Evolutionary conservation across 1,140 invertebrate species (phyloP).

Genomic region (Saxidomus purpurata): DNA sequence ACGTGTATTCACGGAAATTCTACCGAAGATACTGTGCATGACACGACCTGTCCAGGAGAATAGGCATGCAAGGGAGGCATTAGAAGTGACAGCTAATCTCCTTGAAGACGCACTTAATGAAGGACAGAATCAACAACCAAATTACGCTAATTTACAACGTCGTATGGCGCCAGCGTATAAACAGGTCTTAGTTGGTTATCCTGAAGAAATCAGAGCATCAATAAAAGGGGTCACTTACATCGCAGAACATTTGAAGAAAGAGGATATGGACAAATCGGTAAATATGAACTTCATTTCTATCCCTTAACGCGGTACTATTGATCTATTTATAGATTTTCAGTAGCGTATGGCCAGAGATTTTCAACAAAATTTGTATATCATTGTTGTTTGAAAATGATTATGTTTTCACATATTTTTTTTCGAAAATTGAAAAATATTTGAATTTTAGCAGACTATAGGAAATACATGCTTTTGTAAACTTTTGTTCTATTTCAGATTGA

Average conservation of each 20-base stretch:
- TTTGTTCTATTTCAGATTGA: slow-evolving; percentile 84
- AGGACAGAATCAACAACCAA: background rate
- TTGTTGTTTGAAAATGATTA: too few relatives aligned
- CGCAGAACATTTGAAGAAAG: slow-evolving; percentile 96
- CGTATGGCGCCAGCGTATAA: slow-evolving; percentile 17
- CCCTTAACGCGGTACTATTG: too few relatives aligned
- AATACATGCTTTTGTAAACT: too few relatives aligned
- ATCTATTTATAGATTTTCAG: too few relatives aligned
- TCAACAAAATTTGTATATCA: too few relatives aligned
- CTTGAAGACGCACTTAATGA: slow-evolving; percentile 84
- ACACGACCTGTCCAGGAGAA: slow-evolving; percentile 78
- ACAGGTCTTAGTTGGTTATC: slow-evolving; percentile 64
- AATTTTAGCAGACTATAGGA: too few relatives aligned
- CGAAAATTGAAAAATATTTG: too few relatives aligned
- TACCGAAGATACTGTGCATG: slow-evolving; percentile 85
- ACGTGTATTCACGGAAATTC: slow-evolving; percentile 85
- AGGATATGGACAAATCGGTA: slow-evolving; percentile 80
- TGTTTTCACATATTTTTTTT: too few relatives aligned
- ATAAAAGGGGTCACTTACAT: slow-evolving; percentile 97
- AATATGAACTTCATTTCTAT: slow-evolving; percentile 91
- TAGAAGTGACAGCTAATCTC: slow-evolving; percentile 90
- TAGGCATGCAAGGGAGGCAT: slow-evolving; percentile 88
- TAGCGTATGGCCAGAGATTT: too few relatives aligned
- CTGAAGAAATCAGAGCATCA: slow-evolving; percentile 94
- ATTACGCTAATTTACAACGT: slow-evolving; percentile 17